phyloP scores from a whole-genome alignment of 2,797 vertebrate species.

The Okamejei kenojei region DNA sequence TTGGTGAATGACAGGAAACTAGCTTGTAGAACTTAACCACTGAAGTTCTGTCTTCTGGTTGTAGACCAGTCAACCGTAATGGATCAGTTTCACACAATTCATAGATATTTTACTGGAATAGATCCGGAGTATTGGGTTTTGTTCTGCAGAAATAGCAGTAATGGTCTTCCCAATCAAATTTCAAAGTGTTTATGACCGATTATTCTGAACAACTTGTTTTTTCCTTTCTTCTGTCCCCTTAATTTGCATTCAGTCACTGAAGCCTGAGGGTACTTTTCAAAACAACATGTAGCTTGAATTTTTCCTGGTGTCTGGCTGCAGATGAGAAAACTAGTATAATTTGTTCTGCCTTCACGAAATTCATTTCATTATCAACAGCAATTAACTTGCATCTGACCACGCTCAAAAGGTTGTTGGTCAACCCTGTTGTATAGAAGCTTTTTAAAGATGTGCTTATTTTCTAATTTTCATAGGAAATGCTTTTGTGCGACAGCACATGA shows the following conservation, averaged over 20 bases:
- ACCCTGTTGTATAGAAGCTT: neutral
- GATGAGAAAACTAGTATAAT: neutral
- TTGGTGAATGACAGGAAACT: constrained; percentile 12
- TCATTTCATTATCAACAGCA: no score
- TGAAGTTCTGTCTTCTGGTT: neutral
- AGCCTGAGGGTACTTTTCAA: neutral
- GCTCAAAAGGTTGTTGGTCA: neutral
- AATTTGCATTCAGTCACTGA: neutral
- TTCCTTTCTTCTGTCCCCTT: neutral
- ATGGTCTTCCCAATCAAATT: neutral
- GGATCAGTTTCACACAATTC: neutral
- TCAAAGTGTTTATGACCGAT: no score
- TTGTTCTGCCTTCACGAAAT: neutral
- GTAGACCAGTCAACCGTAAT: neutral
- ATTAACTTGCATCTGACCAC: neutral
- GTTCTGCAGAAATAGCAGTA: no score
- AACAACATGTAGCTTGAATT: neutral
- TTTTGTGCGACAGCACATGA: neutral
- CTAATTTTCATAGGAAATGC: neutral
- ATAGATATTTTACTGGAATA: neutral
- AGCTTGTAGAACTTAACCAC: constrained; percentile 5
- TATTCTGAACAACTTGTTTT: neutral
- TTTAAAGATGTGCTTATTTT: neutral
- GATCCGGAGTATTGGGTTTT: neutral
- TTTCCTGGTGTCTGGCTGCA: neutral